phyloP scores from a whole-genome alignment of 2,888 invertebrate genomes.

The Adelognathus sp. region DNA sequence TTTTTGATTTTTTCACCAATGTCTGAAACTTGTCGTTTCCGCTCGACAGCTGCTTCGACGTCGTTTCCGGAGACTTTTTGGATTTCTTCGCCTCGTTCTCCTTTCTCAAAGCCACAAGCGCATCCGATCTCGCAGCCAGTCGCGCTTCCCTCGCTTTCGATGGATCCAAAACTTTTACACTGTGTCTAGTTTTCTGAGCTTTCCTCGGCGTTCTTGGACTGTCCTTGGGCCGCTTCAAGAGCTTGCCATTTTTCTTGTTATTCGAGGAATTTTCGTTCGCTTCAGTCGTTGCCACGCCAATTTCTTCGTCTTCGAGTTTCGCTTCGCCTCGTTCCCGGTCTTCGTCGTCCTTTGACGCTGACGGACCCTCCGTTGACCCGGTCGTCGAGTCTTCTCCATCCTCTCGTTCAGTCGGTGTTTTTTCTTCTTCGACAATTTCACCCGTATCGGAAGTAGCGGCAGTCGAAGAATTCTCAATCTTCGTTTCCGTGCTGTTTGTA shows the following conservation, averaged over 20 bases:
- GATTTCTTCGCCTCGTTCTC: slow-evolving; percentile 56
- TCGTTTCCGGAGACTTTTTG: slow-evolving; percentile 49
- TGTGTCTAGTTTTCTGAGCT: slow-evolving; percentile 7
- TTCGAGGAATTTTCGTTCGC: neutral
- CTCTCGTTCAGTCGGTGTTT: neutral
- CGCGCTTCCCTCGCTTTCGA: slow-evolving; percentile 42
- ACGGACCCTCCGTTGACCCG: neutral
- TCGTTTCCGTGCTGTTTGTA: neutral
- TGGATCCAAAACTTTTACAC: slow-evolving; percentile 7
- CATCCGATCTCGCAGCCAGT: slow-evolving; percentile 54
- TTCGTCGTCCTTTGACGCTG: neutral
- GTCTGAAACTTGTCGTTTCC: slow-evolving; percentile 50
- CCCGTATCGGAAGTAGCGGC: slow-evolving; percentile 2
- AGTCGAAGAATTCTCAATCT: slow-evolving; percentile 8
- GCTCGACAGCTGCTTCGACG: slow-evolving; percentile 33
- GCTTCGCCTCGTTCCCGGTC: neutral
- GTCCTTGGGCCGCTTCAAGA: neutral
- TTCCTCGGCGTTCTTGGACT: slow-evolving; percentile 2
- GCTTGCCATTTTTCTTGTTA: neutral
- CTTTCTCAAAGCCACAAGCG: slow-evolving; percentile 55
- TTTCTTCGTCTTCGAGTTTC: neutral
- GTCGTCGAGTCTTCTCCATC: neutral
- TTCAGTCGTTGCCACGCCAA: neutral
- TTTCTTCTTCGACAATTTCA: neutral
- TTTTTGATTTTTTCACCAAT: slow-evolving; percentile 54